Conservation (phyloP, 2,113 vertebrate species). For the Elanoides forficatus region DNA sequence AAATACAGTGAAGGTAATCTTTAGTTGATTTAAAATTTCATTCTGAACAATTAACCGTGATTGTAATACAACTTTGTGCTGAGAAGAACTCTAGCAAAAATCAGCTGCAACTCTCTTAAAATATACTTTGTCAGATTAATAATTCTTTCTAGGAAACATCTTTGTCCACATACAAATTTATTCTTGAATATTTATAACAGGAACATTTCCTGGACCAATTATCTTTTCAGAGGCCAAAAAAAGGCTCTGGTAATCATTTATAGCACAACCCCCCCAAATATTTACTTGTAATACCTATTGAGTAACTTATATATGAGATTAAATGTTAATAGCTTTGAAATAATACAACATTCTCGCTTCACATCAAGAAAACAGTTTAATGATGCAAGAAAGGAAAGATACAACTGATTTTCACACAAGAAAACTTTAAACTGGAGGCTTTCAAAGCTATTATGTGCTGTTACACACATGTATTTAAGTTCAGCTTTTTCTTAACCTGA, state of each 20-base stretch:
- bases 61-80: neutral
- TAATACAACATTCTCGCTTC: neutral
- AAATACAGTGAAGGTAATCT: neutral
- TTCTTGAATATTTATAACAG: neutral
- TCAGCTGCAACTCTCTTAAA: neutral
- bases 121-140: neutral
- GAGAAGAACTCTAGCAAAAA: neutral
- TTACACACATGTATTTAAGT: neutral
- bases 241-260: neutral
- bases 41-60: neutral
- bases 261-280: neutral
- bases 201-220: neutral
- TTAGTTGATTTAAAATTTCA: neutral
- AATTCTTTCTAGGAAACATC: neutral
- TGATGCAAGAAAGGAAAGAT: neutral
- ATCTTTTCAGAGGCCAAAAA: neutral
- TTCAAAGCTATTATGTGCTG: neutral
- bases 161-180: neutral
- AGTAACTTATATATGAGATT: neutral
- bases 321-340: neutral
- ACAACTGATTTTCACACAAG: neutral
- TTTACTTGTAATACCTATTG: neutral
- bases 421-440: neutral
- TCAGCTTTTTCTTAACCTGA: neutral
- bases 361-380: neutral